A percentile compares a stretch with the other conserved stretches of the same genome.
Conservation (phyloP, 2,113 vertebrate genomes). For the Piprites chloris region DNA sequence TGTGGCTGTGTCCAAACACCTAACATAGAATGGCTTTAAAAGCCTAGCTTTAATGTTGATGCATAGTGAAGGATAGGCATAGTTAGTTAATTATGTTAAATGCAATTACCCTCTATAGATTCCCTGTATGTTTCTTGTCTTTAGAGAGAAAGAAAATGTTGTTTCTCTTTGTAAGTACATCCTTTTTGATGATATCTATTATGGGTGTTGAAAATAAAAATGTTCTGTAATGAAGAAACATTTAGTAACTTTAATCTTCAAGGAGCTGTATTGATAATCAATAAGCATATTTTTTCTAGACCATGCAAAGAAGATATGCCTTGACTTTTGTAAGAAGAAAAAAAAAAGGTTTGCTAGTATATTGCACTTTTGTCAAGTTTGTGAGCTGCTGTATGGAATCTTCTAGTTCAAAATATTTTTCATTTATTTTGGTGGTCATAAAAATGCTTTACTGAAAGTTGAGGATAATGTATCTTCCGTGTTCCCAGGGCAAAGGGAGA, state of each 20-base stretch:
- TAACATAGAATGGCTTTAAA: background rate
- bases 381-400: background rate
- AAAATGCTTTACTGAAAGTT: background rate
- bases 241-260: background rate
- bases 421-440: background rate
- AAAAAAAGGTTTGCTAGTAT: background rate
- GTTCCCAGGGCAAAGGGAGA: background rate
- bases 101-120: background rate
- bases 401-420: background rate
- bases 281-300: background rate
- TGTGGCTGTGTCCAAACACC: background rate
- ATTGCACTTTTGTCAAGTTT: background rate
- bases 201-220: background rate
- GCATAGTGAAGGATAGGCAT: background rate
- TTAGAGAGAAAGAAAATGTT: background rate
- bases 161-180: background rate
- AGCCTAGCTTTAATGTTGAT: background rate
- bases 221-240: background rate
- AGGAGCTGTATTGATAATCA: background rate
- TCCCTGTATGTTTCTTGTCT: background rate
- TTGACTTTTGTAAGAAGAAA: background rate
- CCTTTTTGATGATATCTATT: background rate
- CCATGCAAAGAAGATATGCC: background rate
- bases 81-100: background rate
- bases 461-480: background rate